Conservation (phyloP, 2,888 invertebrate genomes). For the Ypsolopha sequella region DNA sequence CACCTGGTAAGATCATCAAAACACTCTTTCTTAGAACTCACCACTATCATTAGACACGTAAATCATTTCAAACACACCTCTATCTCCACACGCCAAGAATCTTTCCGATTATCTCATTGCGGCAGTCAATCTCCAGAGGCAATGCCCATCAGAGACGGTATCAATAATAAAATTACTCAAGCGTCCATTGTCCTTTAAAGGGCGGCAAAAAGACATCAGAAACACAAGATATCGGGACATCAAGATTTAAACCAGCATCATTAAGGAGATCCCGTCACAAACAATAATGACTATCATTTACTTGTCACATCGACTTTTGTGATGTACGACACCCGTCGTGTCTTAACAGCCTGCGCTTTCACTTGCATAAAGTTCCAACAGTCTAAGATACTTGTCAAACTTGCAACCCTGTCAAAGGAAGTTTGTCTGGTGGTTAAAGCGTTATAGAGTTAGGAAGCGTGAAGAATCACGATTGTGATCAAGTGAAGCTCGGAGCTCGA, state of each 20-base stretch:
- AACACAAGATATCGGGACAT: background rate
- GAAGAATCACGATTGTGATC: slow-evolving; percentile 1
- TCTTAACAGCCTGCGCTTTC: background rate
- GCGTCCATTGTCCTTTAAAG: slow-evolving; percentile 3
- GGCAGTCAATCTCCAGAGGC: background rate
- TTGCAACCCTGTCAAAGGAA: background rate
- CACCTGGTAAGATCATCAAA: too few species aligned
- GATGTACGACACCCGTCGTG: background rate
- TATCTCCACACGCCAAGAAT: too few species aligned
- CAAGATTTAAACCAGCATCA: background rate
- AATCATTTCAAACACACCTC: too few species aligned
- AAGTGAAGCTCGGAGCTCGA: slow-evolving; percentile 1
- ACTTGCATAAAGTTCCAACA: slow-evolving; percentile 4
- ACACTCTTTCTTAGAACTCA: too few species aligned
- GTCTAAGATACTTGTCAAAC: background rate
- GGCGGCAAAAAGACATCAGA: slow-evolving; percentile 1
- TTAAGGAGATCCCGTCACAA: slow-evolving; percentile 15
- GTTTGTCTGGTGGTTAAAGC: background rate
- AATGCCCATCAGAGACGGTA: background rate
- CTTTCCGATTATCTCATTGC: too few species aligned
- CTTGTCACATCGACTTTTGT: slow-evolving; percentile 28
- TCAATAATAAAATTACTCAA: slow-evolving; percentile 3
- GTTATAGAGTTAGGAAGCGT: slow-evolving; percentile 11
- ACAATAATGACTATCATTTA: slow-evolving; percentile 39
- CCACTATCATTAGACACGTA: too few species aligned